Evolutionary conservation across 2,113 vertebrate species (phyloP), one percentile per base, ranked within the genome.

Genomic region (Prunella fulvescens): DNA sequence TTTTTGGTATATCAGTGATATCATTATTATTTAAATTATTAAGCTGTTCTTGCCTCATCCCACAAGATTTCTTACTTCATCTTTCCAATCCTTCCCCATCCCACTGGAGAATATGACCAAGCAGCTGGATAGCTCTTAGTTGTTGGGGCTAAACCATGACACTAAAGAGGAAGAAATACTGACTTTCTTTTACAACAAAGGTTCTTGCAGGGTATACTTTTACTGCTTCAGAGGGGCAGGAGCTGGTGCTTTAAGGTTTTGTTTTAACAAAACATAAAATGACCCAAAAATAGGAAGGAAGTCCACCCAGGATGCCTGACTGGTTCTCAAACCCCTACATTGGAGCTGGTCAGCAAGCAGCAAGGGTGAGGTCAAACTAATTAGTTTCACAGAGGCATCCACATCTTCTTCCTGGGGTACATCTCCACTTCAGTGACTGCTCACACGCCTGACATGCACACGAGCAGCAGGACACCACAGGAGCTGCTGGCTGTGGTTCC

Each of bases 291-390:
- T 8, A 82, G 33, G 24, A 14, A 61, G 25, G 33, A 74, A 76
- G 5, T 54, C 53, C 19, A 48, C 15, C 3, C 19, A 33, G n/a
- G 61, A 53, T 16, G 28, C 23, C 14, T 39, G 23, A 64, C 56
- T 48, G 29, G 42, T 0, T 0, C 9, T 22, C 64, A 61, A 58
- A 89, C 35, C 13, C 31, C 29, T 17, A 20, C 23, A 1, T 0
- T 54, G 24, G 37, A 83, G 61, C 72, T 78, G 56, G n/a, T 48
- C 53, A 88, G 54, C 25, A 37, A 92, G 56, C 47, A 74, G 60
- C 47, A 69, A 77, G 28, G 16, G 2, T 42, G 57, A 92, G 66
- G 62, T 82, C 78, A 86, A 76, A 65, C 3, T 28, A 24, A 37
- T 72, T 85, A 88, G 61, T 19, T 81, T 44, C 48, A 84, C 37